Percentiles rank a stretch among this genome's conserved stretches.
Conservation (phyloP, 2,797 vertebrate genomes). For the Phoxinus dragarum region DNA sequence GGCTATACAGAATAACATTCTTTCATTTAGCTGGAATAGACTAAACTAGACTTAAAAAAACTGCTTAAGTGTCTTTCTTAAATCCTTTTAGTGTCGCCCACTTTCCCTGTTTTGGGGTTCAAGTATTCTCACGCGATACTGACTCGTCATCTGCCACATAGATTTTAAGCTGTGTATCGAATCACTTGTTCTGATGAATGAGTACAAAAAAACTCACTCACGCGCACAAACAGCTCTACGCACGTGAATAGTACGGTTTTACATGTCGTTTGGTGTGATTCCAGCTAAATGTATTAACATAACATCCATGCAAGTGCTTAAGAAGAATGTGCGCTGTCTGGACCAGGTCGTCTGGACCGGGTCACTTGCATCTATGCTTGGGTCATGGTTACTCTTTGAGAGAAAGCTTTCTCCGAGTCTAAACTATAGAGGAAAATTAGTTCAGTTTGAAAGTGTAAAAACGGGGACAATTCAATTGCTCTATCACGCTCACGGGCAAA, state of each 20-base stretch:
- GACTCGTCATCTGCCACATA: slow-evolving; percentile 66
- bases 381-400: slow-evolving; percentile 76
- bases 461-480: slow-evolving; percentile 54
- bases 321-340: slow-evolving; percentile 81
- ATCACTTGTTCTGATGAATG: slow-evolving; percentile 91
- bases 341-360: slow-evolving; percentile 82
- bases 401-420: slow-evolving; percentile 70
- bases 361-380: slow-evolving; percentile 81
- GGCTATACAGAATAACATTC: neutral
- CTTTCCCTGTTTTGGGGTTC: slow-evolving; percentile 13
- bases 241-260: slow-evolving; percentile 87
- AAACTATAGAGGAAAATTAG: slow-evolving; percentile 79
- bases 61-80: slow-evolving; percentile 20
- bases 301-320: slow-evolving; percentile 73
- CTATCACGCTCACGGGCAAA: slow-evolving; percentile 46
- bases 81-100: slow-evolving; percentile 14
- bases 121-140: slow-evolving; percentile 79
- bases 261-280: slow-evolving; percentile 75
- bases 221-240: slow-evolving; percentile 84
- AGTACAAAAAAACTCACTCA: slow-evolving; percentile 85
- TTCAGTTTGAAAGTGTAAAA: slow-evolving; percentile 67
- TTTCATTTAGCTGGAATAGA: neutral
- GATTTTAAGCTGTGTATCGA: slow-evolving; percentile 86
- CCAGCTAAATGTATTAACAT: slow-evolving; percentile 61
- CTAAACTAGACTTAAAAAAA: slow-evolving; percentile 4